Conservation (phyloP, 2,888 invertebrate genomes). For the Drymonia ruficornis region DNA sequence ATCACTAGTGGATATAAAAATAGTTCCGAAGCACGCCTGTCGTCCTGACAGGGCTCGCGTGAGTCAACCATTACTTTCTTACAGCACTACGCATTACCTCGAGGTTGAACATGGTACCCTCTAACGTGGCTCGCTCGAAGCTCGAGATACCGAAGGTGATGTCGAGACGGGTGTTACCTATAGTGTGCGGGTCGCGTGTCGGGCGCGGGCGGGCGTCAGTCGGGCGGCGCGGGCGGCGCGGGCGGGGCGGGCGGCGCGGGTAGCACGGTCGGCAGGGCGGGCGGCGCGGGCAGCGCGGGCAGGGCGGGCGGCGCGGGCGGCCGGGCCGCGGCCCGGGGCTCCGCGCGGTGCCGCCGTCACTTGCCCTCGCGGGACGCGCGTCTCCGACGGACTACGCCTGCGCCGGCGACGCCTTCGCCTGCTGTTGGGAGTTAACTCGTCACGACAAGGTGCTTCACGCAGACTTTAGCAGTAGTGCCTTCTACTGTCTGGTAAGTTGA, state of each 20-base stretch:
- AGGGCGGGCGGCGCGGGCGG: slow-evolving; percentile 27
- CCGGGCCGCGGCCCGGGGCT: slow-evolving; percentile 67
- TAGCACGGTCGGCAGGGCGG: slow-evolving; percentile 24
- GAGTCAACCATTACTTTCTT: too few species aligned
- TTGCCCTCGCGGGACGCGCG: slow-evolving; percentile 90
- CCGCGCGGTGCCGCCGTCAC: slow-evolving; percentile 87
- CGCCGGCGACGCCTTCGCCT: slow-evolving; percentile 56
- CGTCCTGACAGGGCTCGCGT: too few species aligned
- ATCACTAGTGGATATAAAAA: too few species aligned
- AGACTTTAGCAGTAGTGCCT: too few species aligned
- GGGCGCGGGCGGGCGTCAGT: slow-evolving; percentile 10
- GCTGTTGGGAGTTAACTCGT: slow-evolving; percentile 49
- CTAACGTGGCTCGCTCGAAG: neutral
- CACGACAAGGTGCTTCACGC: neutral
- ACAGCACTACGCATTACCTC: too few species aligned
- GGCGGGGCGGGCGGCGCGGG: slow-evolving; percentile 23
- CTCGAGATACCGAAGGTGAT: neutral
- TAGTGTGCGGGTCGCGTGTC: slow-evolving; percentile 9
- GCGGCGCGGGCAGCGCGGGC: slow-evolving; percentile 12
- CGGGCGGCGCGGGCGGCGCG: slow-evolving; percentile 37
- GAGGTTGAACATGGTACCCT: neutral
- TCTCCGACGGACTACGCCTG: slow-evolving; percentile 80
- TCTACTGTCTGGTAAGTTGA: too few species aligned
- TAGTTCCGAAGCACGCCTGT: too few species aligned
- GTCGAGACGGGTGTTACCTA: neutral